Percentiles rank a stretch among this genome's conserved stretches.
phyloP scores from a whole-genome alignment of 1,140 invertebrate genomes.

The Polyergus mexicanus region DNA sequence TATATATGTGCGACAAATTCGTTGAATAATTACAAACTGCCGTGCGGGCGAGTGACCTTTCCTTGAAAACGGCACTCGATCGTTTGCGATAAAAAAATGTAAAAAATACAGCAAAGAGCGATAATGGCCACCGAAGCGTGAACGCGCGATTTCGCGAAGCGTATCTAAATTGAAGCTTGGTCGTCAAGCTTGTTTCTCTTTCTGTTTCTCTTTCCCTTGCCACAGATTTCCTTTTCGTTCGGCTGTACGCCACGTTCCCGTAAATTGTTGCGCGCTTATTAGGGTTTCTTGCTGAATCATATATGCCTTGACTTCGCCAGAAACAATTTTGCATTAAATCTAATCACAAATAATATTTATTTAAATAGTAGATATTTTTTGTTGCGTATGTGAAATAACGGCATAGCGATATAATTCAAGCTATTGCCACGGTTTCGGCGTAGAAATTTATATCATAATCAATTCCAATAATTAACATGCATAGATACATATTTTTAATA shows the following conservation, averaged over 20 bases:
- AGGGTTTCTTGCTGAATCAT: slow-evolving; percentile 16
- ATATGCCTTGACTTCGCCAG: neutral
- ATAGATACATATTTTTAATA: neutral
- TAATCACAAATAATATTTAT: slow-evolving; percentile 10
- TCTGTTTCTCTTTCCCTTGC: slow-evolving; percentile 17
- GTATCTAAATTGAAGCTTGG: slow-evolving; percentile 73
- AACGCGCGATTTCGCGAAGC: slow-evolving; percentile 63
- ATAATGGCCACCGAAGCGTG: slow-evolving; percentile 30
- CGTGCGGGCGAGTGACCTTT: slow-evolving; percentile 23
- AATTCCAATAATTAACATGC: neutral
- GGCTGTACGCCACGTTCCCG: neutral
- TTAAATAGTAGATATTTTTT: slow-evolving; percentile 9
- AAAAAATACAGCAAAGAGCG: slow-evolving; percentile 61
- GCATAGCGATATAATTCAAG: neutral
- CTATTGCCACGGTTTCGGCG: neutral
- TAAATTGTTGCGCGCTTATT: slow-evolving; percentile 46
- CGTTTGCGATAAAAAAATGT: slow-evolving; percentile 51
- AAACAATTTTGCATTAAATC: neutral
- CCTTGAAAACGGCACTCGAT: slow-evolving; percentile 55
- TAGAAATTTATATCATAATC: slow-evolving; percentile 44
- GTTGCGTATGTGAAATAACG: neutral
- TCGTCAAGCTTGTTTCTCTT: slow-evolving; percentile 63
- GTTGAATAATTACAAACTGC: slow-evolving; percentile 45
- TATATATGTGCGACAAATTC: neutral
- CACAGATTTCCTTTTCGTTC: slow-evolving; percentile 37